Percentiles rank a stretch among this genome's conserved stretches.
Conservation (phyloP, 2,888 invertebrate genomes). For the Mythimna ferrago region DNA sequence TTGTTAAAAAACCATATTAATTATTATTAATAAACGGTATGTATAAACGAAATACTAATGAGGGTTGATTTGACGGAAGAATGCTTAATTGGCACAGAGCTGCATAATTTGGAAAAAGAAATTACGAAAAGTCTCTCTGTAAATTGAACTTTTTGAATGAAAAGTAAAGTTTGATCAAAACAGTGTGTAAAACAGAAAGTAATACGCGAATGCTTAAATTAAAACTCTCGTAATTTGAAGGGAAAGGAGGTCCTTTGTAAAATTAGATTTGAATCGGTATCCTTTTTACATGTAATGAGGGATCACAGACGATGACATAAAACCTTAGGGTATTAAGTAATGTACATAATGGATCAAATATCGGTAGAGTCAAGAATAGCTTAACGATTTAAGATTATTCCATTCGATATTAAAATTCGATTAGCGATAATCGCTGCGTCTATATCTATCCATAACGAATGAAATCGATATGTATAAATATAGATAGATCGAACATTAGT, state of each 20-base stretch:
- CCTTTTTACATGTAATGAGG: conserved; percentile 83
- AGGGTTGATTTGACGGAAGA: conserved; percentile 64
- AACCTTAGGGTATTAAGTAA: conserved; percentile 77
- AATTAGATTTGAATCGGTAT: conserved; percentile 70
- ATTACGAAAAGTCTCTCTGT: conserved; percentile 19
- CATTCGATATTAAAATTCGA: conserved; percentile 59
- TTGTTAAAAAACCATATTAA: conserved; percentile 83
- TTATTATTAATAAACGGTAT: conserved; percentile 71
- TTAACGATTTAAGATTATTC: conserved; percentile 64
- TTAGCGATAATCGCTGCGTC: conserved; percentile 51
- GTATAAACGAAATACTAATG: conserved; percentile 68
- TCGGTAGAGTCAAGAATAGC: conserved; percentile 74
- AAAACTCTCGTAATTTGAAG: conserved; percentile 45
- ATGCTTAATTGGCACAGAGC: conserved; percentile 40
- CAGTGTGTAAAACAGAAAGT: conserved; percentile 40
- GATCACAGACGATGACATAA: conserved; percentile 82
- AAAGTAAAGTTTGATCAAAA: conserved; percentile 48
- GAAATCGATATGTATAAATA: conserved; percentile 55
- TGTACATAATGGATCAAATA: conserved; percentile 86
- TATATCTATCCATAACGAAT: conserved; percentile 55
- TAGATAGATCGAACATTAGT: conserved; percentile 51
- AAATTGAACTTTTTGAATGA: conserved; percentile 32
- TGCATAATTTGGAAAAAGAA: conserved; percentile 41
- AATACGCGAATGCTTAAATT: conserved; percentile 40
- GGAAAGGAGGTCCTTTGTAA: conserved; percentile 27